phyloP scores from a whole-genome alignment of 2,888 invertebrate species.

The Pseudococcus jackbeardsleyi region DNA sequence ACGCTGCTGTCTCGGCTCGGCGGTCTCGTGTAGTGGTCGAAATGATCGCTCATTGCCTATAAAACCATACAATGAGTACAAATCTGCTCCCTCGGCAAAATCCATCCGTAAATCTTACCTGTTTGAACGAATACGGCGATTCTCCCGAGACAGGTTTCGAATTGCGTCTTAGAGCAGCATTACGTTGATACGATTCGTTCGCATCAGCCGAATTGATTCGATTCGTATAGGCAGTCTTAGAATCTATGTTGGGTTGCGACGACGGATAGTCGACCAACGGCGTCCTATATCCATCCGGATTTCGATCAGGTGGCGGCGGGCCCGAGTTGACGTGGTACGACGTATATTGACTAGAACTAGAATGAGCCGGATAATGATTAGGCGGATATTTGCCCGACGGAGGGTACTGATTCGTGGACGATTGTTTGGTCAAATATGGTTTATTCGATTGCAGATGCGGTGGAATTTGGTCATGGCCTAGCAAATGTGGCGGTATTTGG shows the following conservation, averaged over 20 bases:
- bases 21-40: conserved; percentile 94
- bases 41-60: conserved; percentile 87
- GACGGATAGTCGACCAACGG: conserved; percentile 31
- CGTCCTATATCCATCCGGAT: conserved; percentile 30
- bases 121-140: conserved; percentile 71
- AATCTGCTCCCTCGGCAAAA: too few relatives aligned
- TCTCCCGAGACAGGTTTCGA: conserved; percentile 73
- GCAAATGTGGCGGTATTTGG: conserved; percentile 56
- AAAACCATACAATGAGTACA: neutral
- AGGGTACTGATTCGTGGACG: neutral
- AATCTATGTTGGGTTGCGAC: neutral
- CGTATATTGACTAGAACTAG: conserved; percentile 49
- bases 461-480: conserved; percentile 61
- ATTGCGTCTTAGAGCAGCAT: conserved; percentile 71
- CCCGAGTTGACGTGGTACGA: conserved; percentile 24
- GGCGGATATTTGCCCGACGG: neutral
- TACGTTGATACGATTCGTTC: conserved; percentile 60
- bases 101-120: conserved; percentile 66
- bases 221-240: conserved; percentile 51
- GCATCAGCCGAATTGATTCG: conserved; percentile 47
- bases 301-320: neutral
- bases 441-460: conserved; percentile 66
- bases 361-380: conserved; percentile 57
- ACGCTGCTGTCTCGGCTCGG: conserved; percentile 90
- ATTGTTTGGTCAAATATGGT: conserved; percentile 3